These are phyloP conservation scores for Echinarachnius parma DNA, from an alignment of 53 echinoderm and acorn worm species.

Conservation along the genomic window DNA sequence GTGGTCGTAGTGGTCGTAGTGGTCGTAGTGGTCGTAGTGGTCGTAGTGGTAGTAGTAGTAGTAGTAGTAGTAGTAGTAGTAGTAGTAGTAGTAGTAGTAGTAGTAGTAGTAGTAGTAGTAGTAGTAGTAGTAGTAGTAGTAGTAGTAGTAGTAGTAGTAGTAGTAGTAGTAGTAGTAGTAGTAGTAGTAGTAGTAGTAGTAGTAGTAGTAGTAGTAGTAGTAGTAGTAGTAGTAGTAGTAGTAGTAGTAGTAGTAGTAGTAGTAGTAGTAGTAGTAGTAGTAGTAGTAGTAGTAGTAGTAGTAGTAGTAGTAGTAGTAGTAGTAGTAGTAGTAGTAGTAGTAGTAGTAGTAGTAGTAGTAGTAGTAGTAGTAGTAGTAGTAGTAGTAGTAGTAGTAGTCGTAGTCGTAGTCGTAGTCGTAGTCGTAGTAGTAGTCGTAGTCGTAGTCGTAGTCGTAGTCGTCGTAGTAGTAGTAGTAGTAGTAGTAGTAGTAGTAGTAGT, in stretches of 20 bases:
- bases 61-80: conserved; percentile 31
- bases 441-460: no score
- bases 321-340: conserved; percentile 7
- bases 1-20: not conserved
- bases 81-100: conserved; percentile 36
- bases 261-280: not conserved
- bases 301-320: not conserved
- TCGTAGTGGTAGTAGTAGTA: conserved; percentile 13
- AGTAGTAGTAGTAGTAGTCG: no score
- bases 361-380: conserved; percentile 5
- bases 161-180: not conserved
- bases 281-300: not conserved
- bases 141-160: conserved; percentile 15
- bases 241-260: not conserved
- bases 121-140: conserved; percentile 22
- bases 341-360: conserved; percentile 11
- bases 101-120: conserved; percentile 30
- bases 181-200: not conserved
- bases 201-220: not conserved
- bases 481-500: no score
- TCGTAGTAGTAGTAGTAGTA: no score
- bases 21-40: not conserved
- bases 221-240: not conserved
- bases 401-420: no score
- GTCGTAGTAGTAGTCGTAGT: no score